phyloP scores from a whole-genome alignment of 1,140 invertebrate genomes.

The Melitaea cinxia region DNA sequence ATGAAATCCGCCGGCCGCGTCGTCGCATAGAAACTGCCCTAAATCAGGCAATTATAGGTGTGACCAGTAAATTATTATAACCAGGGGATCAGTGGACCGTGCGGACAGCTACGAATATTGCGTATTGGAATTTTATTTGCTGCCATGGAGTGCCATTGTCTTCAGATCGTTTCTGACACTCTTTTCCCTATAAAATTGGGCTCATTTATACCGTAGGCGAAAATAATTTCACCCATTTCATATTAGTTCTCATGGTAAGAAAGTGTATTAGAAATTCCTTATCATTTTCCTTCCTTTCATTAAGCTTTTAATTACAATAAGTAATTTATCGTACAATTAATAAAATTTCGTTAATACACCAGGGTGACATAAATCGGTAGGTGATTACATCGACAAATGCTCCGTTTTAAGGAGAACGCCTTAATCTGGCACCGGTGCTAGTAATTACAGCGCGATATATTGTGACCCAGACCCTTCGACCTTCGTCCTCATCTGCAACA shows the following conservation, averaged over 20 bases:
- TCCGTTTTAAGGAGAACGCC: constrained; percentile 62
- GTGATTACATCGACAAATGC: constrained; percentile 30
- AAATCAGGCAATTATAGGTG: constrained; percentile 79
- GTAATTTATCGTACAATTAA: neutral
- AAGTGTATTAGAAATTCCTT: no score
- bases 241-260: no score
- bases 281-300: no score
- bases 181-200: neutral
- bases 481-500: constrained; percentile 64
- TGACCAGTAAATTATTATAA: constrained; percentile 72
- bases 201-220: neutral
- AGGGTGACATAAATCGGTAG: constrained; percentile 1
- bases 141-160: neutral
- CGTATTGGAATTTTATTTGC: constrained; percentile 41
- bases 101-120: constrained; percentile 50
- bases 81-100: constrained; percentile 57
- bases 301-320: neutral
- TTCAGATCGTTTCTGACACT: neutral
- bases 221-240: no score
- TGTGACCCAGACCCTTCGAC: constrained; percentile 59
- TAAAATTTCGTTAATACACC: neutral
- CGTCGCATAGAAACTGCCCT: constrained; percentile 74
- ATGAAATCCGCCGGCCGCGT: constrained; percentile 63
- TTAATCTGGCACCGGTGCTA: constrained; percentile 63
- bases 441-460: constrained; percentile 70